A percentile compares a stretch with the other conserved stretches of the same genome.
Conservation (phyloP, 2,888 invertebrate species). For the Aromia moschata region DNA sequence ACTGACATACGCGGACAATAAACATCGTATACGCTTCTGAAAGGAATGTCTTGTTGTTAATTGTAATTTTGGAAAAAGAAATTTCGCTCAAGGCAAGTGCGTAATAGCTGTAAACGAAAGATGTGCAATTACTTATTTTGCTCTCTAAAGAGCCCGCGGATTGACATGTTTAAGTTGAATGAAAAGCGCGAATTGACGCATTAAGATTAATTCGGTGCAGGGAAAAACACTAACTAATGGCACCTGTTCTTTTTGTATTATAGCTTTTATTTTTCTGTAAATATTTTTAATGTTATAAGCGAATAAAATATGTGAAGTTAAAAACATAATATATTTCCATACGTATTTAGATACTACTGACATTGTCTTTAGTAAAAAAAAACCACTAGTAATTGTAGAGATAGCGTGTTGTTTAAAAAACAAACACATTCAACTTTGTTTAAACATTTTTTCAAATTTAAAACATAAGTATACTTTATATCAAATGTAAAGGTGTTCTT, state of each 20-base stretch:
- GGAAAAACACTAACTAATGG: background rate
- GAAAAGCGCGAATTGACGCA: background rate
- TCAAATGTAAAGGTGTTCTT: too few relatives aligned
- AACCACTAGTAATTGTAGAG: background rate
- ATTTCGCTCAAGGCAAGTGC: too few relatives aligned
- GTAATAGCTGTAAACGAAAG: too few relatives aligned
- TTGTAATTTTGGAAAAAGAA: too few relatives aligned
- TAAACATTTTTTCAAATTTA: too few relatives aligned
- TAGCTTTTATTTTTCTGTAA: background rate
- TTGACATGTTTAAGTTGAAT: background rate
- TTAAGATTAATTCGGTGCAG: background rate
- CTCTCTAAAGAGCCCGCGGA: too few relatives aligned
- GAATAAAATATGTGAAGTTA: background rate
- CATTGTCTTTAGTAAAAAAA: background rate
- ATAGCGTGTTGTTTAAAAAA: background rate
- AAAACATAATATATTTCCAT: too few relatives aligned
- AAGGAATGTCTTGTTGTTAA: too few relatives aligned
- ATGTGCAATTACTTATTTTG: too few relatives aligned
- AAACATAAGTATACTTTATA: too few relatives aligned
- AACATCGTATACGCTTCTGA: too few relatives aligned
- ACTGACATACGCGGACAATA: too few relatives aligned
- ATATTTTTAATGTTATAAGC: background rate
- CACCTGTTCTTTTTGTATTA: background rate
- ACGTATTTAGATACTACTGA: background rate
- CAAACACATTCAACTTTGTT: background rate